Base-by-base conservation (phyloP, 2,888 invertebrate species). In the Anoplius nigerrimus region DNA sequence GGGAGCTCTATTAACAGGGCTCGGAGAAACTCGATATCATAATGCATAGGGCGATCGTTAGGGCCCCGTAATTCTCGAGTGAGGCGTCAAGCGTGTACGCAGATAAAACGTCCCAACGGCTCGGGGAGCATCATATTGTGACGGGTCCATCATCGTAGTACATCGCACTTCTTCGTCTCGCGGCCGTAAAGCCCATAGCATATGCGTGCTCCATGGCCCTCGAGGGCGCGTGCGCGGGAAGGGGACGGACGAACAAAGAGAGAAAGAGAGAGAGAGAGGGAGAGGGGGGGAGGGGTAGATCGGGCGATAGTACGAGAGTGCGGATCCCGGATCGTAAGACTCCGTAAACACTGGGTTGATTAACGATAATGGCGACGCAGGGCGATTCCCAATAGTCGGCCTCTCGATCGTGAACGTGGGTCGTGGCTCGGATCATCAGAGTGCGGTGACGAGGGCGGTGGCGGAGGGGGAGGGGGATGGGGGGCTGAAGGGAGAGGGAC, bases 291-390 rank as follows among this genome's bases (percentile, higher is more conserved):
- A 57, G 54, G 57, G 59, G 27, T 71, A 34, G 34, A 34, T 34
- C 11, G 65, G 63, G 65, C 22, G 53, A 53, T 20, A 53, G 53
- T 22, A 34, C 11, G 34, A 34, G 34, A 34, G 34, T 34, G 34
- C 34, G 34, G 34, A 34, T 3, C 34, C 34, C 4, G 34, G 20
- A 22, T 60, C 22, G 59, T 68, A 69, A 76, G 73, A 69, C 73
- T 80, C 63, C 66, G 80, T 78, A 80, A 80, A 80, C 74, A 80
- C 72, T 67, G 54, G 71, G 58, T 78, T 80, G 80, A 80, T 80
- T 80, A 79, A 79, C 77, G 80, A 76, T 80, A 80, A 74, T 80
- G 76, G 80, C 70, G 71, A 74, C 63, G 71, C 42, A 68, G 66
- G 78, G 61, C 53, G 70, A 78, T 78, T 76, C 58, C 74, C 76